Evolutionary conservation across 2,113 vertebrate species (phyloP), one percentile per base, ranked within the genome.

Genomic region (Boulengeromyrus knoepffleri): DNA sequence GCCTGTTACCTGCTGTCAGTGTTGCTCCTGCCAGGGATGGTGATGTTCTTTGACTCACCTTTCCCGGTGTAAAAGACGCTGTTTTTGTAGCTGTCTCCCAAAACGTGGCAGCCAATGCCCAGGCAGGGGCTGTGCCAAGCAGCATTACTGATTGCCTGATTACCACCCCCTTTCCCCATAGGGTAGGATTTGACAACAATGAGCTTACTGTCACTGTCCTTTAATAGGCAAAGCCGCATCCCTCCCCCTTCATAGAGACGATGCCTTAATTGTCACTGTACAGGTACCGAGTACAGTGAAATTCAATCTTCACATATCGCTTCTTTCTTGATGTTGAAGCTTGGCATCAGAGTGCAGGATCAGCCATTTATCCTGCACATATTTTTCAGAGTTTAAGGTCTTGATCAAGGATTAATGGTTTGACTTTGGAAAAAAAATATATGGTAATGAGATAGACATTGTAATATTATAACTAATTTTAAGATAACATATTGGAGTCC

Each of bases 161-260:
- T 47, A 45, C 52, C 89, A 58, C 87, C 88, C 89, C 49, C 39
- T 21, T 53, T 77, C 87, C 91, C 91, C 89, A 95, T 94, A 94
- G 95, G 94, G 91, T 89, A 91, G 50, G 8, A 52, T 46, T n/a
- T 50, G 86, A 87, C n/a, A 90, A 87, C 70, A 91, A 45, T 27
- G 86, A 85, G 36, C 49, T 53, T 36, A 56, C 3, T 5, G 7
- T 80, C 46, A 49, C 88, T 36, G 45, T 89, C 74, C 74, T 39
- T 39, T 77, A 77, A 39, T 77, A 77, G 70, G 31, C 31, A 77
- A 77, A 77, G 12, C 5, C 5, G 17, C 45, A 66, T 21, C 12
- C 42, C 2, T 31, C 21, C 66, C 49, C 42, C 10, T 46, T 21
- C 42, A 58, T 3, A 49, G 21, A 19, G 42, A 66, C 3, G 27